These are phyloP conservation scores for Pelosia muscerda DNA, from an alignment of 2,888 invertebrate species.

Conservation along the genomic window DNA sequence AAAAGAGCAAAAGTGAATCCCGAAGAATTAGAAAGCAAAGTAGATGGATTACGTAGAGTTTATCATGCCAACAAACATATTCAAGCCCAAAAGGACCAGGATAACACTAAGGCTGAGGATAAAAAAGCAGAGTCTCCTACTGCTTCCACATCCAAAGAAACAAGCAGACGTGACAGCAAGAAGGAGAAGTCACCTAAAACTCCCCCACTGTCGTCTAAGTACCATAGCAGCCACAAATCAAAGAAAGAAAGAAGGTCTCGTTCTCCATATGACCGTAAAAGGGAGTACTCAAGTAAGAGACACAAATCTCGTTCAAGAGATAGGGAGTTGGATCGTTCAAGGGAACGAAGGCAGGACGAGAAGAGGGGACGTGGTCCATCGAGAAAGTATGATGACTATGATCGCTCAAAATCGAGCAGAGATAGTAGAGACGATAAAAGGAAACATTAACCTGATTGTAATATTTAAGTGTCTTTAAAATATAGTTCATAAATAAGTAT, in stretches of 20 bases:
- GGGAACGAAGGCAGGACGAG: constrained; percentile 77
- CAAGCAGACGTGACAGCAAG: constrained; percentile 72
- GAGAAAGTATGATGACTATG: constrained; percentile 83
- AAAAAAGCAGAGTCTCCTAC: constrained; percentile 80
- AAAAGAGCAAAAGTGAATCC: constrained; percentile 91
- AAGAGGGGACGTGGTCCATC: constrained; percentile 70
- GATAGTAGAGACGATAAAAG: constrained; percentile 78
- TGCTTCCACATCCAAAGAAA: constrained; percentile 81
- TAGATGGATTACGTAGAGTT: constrained; percentile 73
- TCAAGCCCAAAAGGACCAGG: constrained; percentile 76
- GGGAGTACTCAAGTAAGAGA: constrained; percentile 79
- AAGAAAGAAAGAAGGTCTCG: constrained; percentile 81
- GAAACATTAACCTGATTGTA: constrained; percentile 65
- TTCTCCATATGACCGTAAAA: constrained; percentile 82
- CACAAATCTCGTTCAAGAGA: constrained; percentile 82
- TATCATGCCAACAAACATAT: constrained; percentile 82
- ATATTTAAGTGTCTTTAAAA: constrained; percentile 6
- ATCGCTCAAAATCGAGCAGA: constrained; percentile 76
- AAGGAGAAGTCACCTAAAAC: constrained; percentile 84
- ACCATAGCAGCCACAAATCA: constrained; percentile 78
- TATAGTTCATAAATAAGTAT: constrained; percentile 1
- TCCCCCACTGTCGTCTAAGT: constrained; percentile 81
- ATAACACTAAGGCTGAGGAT: constrained; percentile 71
- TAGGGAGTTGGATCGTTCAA: constrained; percentile 74
- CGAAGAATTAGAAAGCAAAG: constrained; percentile 79